A percentile compares a stretch with the other conserved stretches of the same genome.
Evolutionary conservation across 2,797 vertebrate genomes (phyloP).

Genomic region (Brachymystax lenok): DNA sequence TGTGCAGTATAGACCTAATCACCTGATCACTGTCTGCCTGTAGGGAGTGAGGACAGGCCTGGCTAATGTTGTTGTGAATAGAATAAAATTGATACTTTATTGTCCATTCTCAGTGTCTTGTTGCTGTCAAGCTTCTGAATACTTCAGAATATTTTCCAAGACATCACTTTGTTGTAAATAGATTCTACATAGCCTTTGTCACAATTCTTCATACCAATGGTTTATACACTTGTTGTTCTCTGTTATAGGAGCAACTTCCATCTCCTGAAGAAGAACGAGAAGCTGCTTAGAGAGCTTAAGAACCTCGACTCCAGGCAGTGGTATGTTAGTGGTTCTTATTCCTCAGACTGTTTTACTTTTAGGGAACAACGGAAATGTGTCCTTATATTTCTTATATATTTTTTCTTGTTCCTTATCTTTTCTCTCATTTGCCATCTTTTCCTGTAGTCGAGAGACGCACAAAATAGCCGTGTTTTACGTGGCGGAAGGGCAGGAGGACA

Average conservation of each 20-base stretch:
- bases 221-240: not conserved
- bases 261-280: conserved; percentile 97
- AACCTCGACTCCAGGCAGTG: conserved; percentile 97
- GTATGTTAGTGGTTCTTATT: conserved; percentile 70
- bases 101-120: not conserved
- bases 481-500: conserved; percentile 98
- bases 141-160: no score
- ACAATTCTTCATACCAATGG: not conserved
- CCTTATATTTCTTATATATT: not conserved
- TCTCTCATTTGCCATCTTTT: not conserved
- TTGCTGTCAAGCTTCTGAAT: not conserved
- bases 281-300: conserved; percentile 94
- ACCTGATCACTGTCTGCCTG: not conserved
- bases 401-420: not conserved
- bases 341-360: not conserved
- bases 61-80: not conserved
- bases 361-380: not conserved
- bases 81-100: not conserved
- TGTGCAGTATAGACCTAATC: not conserved
- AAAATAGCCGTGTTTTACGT: conserved; percentile 99
- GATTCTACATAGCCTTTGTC: no score
- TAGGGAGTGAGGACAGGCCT: not conserved
- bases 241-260: conserved; percentile 91
- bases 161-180: no score
- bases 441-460: conserved; percentile 91